A percentile compares a stretch with the other conserved stretches of the same genome.
These are phyloP conservation scores for Caenorhabditis sp. DNA, from an alignment of 2,888 invertebrate genomes.

Conservation along the genomic window DNA sequence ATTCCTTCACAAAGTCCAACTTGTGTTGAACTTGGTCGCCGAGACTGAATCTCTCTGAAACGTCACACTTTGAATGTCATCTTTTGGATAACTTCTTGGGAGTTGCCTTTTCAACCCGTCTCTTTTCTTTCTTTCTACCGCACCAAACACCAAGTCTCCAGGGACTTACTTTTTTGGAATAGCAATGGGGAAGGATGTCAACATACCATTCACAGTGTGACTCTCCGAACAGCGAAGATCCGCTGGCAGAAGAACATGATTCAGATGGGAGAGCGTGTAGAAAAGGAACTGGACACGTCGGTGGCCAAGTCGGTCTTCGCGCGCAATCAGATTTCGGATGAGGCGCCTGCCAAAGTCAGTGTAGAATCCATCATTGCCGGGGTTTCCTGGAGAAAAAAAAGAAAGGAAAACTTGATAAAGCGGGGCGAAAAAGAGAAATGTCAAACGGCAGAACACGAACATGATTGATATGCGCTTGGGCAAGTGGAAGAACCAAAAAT, in stretches of 20 bases:
- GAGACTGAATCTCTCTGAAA: constrained; percentile 71
- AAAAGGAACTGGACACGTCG: constrained; percentile 62
- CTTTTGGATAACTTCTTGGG: too few species aligned
- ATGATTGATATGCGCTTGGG: constrained; percentile 23
- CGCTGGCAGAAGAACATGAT: constrained; percentile 71
- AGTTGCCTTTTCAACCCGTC: background rate
- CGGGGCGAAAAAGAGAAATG: constrained; percentile 2
- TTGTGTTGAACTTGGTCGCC: constrained; percentile 74
- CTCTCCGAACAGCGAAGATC: constrained; percentile 62
- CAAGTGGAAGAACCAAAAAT: constrained; percentile 2
- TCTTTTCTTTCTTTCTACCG: background rate
- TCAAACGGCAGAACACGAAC: background rate
- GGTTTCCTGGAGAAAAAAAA: constrained; percentile 64
- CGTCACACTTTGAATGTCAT: constrained; percentile 2
- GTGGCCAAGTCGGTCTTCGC: constrained; percentile 62
- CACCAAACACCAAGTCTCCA: constrained; percentile 15
- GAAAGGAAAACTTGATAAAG: constrained; percentile 10
- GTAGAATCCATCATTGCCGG: constrained; percentile 77
- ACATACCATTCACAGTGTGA: constrained; percentile 62
- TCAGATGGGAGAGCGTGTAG: constrained; percentile 72
- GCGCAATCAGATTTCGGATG: constrained; percentile 61
- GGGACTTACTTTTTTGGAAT: background rate
- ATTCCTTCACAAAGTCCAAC: constrained; percentile 70
- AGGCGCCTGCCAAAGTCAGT: constrained; percentile 70
- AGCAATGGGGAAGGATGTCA: background rate